Base-by-base conservation (phyloP, 1,140 invertebrate genomes). In the Anastatus disparis region DNA sequence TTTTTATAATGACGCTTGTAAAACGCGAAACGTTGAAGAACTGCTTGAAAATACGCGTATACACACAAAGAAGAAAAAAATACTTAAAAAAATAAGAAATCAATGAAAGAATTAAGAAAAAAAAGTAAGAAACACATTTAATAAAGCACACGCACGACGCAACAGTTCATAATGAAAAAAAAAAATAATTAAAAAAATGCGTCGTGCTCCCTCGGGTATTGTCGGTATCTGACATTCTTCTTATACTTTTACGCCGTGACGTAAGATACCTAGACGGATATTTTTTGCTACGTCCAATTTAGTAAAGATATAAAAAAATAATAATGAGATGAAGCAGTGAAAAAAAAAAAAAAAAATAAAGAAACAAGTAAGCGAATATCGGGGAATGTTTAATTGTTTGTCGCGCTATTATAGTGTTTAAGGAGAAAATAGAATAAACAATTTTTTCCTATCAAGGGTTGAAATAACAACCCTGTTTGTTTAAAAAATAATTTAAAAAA, bases 231-330 rank as follows among this genome's bases (percentile, higher is more conserved):
- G 76, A 77, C 76, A 80, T 82, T 76, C 70, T 74, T 75, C 74
- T 55, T 55, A 70, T 75, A 73, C 73, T 66, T 77, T 79, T 76
- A 75, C 70, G 72, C 74, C 74, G 66, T 76, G 73, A 81, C 68
- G 75, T 81, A 79, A 81, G 81, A 80, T 81, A 81, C 75, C 52
- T 81, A 82, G 76, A 74, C 70, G 63, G 72, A 78, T 80, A 78
- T 78, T 80, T 71, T 71, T 77, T 74, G 61, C 74, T 75, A 73
- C 53, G 44, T 74, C 35, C 58, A 50, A 66, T 68, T 27, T 66
- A 56, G 44, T 63, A 22, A 70, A 55, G 35, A 40, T 50, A 50
- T 27, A 61, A 7, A n/a, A 55, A 35, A n/a, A n/a, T n/a, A n/a
- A n/a, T n/a, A n/a, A n/a, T n/a, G n/a, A n/a, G n/a, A n/a, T n/a